Evolutionary conservation across 1,140 invertebrate genomes (phyloP).

Genomic region (Eumaeus atala): DNA sequence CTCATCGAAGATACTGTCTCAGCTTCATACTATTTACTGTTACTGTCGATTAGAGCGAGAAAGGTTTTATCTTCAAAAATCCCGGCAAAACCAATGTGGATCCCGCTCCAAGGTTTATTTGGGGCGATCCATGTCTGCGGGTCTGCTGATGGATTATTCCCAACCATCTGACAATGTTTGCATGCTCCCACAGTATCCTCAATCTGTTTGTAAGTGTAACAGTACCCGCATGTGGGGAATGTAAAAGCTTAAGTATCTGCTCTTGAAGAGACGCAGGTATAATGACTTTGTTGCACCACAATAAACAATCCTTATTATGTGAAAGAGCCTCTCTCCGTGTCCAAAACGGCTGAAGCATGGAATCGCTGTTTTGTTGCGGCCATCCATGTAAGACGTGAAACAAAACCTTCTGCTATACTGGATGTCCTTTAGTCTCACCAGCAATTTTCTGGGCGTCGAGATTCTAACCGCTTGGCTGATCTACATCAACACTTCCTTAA

Average conservation of each 20-base stretch:
- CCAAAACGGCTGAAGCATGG: too few species aligned
- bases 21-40: conserved; percentile 17
- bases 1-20: conserved; percentile 14
- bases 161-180: conserved; percentile 13
- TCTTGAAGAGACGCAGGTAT: conserved; percentile 14
- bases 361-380: too few species aligned
- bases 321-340: too few species aligned
- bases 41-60: conserved; percentile 9
- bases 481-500: too few species aligned
- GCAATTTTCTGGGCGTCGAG: too few species aligned
- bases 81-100: conserved; percentile 15
- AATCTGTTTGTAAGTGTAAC: conserved; percentile 15
- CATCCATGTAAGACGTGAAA: too few species aligned
- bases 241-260: conserved; percentile 12
- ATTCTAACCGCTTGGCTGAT: too few species aligned
- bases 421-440: too few species aligned
- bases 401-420: too few species aligned
- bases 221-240: conserved; percentile 13
- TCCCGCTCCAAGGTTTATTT: conserved; percentile 15
- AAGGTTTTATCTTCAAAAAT: conserved; percentile 16
- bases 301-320: too few species aligned
- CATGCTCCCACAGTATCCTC: conserved; percentile 12
- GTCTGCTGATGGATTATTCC: conserved; percentile 14
- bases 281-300: conserved; percentile 7
- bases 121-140: conserved; percentile 12